phyloP scores from a whole-genome alignment of 2,888 invertebrate species.

The Germaria angustata region DNA sequence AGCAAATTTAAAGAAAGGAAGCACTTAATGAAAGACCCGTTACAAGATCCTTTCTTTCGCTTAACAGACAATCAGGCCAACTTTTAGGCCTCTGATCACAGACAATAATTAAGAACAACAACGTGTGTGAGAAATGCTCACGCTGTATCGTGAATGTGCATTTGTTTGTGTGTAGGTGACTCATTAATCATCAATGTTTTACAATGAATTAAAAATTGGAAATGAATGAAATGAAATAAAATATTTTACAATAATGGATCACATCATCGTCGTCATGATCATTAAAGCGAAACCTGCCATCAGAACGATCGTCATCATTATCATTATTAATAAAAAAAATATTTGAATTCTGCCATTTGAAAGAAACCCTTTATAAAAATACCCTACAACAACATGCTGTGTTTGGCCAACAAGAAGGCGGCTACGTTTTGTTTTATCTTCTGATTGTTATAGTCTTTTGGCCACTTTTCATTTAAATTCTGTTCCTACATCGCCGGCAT shows the following conservation, averaged over 20 bases:
- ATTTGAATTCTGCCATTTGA: neutral
- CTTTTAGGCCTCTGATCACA: constrained; percentile 9
- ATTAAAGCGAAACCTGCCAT: neutral
- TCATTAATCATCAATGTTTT: constrained; percentile 62
- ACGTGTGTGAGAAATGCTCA: constrained; percentile 47
- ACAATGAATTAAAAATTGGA: constrained; percentile 8
- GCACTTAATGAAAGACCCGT: too few relatives aligned
- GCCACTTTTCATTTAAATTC: constrained; percentile 38
- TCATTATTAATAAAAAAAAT: neutral
- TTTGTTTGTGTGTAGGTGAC: constrained; percentile 48
- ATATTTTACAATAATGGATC: constrained; percentile 42
- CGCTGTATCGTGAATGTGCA: neutral
- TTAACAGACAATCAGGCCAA: constrained; percentile 28
- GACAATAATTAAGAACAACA: constrained; percentile 16
- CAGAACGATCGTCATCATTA: neutral
- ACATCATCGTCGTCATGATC: constrained; percentile 22
- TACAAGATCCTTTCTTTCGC: neutral
- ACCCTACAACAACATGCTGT: constrained; percentile 29
- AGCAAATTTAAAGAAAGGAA: too few relatives aligned
- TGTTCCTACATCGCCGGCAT: neutral
- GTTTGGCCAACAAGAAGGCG: constrained; percentile 23
- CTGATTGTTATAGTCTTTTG: constrained; percentile 1
- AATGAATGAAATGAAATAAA: neutral
- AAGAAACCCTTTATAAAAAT: neutral
- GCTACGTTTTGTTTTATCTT: constrained; percentile 16